Conservation (phyloP, 2,888 invertebrate species). For the Scaptomyza flava region DNA sequence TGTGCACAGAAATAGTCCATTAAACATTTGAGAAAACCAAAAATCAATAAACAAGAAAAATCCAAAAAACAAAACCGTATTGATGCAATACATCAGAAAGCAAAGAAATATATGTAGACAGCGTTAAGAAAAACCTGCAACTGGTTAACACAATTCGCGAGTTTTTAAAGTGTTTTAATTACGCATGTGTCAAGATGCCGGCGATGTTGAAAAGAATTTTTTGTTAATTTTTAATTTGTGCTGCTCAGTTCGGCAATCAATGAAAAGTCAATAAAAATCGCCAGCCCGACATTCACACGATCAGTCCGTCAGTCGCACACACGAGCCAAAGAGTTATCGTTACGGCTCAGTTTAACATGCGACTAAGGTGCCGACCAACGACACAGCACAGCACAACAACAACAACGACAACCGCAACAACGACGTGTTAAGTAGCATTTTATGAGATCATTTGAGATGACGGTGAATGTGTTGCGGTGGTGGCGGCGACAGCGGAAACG, state of each 20-base stretch:
- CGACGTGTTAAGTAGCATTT: slow-evolving; percentile 71
- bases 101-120: slow-evolving; percentile 21
- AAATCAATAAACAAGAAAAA: slow-evolving; percentile 18
- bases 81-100: slow-evolving; percentile 59
- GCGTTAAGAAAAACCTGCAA: slow-evolving; percentile 18
- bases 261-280: slow-evolving; percentile 72
- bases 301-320: slow-evolving; percentile 33
- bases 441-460: slow-evolving; percentile 69
- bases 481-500: slow-evolving; percentile 35
- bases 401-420: slow-evolving; percentile 27
- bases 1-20: slow-evolving; percentile 56
- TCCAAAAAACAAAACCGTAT: slow-evolving; percentile 24
- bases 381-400: not conserved
- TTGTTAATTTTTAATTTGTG: slow-evolving; percentile 43
- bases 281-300: slow-evolving; percentile 45
- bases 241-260: slow-evolving; percentile 59
- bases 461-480: slow-evolving; percentile 26
- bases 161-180: slow-evolving; percentile 67
- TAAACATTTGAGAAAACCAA: slow-evolving; percentile 25
- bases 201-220: slow-evolving; percentile 60
- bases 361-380: slow-evolving; percentile 40
- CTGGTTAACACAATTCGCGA: slow-evolving; percentile 57
- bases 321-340: slow-evolving; percentile 71
- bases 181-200: slow-evolving; percentile 54
- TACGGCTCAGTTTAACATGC: slow-evolving; percentile 32